Evolutionary conservation across 2,797 vertebrate genomes (phyloP).

Genomic region (Fringilla coelebs): DNA sequence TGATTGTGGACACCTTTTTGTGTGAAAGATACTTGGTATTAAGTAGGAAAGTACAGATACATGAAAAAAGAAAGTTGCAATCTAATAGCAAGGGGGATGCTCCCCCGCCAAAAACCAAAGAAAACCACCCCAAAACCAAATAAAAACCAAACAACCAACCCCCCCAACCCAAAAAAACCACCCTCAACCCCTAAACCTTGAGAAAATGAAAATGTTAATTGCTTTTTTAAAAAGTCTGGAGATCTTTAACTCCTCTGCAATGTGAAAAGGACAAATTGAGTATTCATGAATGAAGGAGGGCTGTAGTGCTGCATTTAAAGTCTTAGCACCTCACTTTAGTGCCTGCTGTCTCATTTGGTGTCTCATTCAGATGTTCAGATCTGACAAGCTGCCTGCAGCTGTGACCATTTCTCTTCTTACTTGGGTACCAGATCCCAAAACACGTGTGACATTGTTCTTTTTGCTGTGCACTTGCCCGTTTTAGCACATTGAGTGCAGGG

Average conservation of each 20-base stretch:
- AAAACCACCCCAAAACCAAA: neutral
- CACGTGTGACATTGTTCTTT: rapidly evolving
- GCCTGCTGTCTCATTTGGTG: rapidly evolving
- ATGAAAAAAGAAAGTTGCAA: neutral
- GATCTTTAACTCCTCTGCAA: neutral
- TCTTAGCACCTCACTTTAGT: neutral
- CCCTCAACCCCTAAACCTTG: rapidly evolving
- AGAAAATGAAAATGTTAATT: neutral
- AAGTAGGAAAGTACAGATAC: neutral
- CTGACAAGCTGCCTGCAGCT: neutral
- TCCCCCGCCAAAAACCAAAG: rapidly evolving
- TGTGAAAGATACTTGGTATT: neutral
- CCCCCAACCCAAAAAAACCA: rapidly evolving
- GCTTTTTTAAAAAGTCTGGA: neutral
- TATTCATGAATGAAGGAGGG: neutral
- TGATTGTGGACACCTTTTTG: neutral
- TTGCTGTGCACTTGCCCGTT: neutral
- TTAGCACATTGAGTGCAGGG: neutral
- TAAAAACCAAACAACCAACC: neutral
- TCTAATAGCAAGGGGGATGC: neutral
- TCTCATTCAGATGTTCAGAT: neutral
- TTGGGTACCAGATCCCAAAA: neutral
- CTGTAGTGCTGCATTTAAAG: neutral
- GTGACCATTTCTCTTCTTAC: neutral
- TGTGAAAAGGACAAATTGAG: neutral